Evolutionary conservation across 2,113 vertebrate genomes (phyloP), one percentile per base, ranked within the genome.

Genomic region (Ageneiosus marmoratus): DNA sequence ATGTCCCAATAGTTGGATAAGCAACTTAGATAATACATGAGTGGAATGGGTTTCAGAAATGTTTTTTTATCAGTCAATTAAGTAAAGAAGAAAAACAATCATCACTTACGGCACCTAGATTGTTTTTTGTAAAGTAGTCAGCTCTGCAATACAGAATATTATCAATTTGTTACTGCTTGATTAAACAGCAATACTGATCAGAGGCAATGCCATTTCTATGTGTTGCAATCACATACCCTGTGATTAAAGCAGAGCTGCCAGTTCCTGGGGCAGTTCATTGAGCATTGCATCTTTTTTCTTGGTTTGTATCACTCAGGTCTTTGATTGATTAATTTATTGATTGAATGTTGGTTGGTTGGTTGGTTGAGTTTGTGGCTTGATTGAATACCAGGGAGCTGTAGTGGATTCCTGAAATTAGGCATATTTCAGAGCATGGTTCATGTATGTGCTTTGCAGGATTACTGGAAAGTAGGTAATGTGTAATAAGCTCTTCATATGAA

Each of bases 111-210:
- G 37, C 37, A 2, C 2, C 37, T 41, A 41, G 37, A 5, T 41
- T 41, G 37, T 2, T 41, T 41, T 2, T 20, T 37, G 63, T 34
- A 37, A 67, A 65, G 32, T 22, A 32, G 18, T 37, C 70, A 24
- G n/a, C 70, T 27, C 1, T 29, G 70, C 70, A 16, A 27, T 73
- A 48, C 69, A 9, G 46, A 50, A 73, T 73, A 50, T 50, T 48
- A 73, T 73, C 24, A 50, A 13, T 72, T 72, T 72, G 41, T 72
- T 48, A 11, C 44, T 48, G 32, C 48, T 74, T 51, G 48, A 75
- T 51, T 12, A 0, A 75, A 32, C 32, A 20, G 15, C 8, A 29
- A 73, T 29, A 74, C 50, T 29, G 27, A 75, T 32, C 27, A 51
- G 44, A 51, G 72, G 48, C 48, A 75, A 22, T 32, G n/a, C 27